Evolutionary conservation across 2,113 vertebrate genomes (phyloP).

Genomic region (Bubo scandiacus): DNA sequence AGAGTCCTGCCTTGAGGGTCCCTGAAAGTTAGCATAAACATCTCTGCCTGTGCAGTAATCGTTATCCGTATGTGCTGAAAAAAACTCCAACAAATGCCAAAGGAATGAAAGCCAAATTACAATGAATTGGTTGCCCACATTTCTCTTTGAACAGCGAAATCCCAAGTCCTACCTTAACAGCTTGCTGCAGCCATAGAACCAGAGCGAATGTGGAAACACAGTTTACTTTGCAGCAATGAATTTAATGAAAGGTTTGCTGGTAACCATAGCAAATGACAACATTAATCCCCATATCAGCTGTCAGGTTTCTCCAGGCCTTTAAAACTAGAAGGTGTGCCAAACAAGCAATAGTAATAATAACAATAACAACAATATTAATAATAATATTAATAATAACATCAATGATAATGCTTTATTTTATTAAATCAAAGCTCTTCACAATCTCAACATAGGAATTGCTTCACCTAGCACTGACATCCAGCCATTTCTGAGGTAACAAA

Average conservation of each 20-base stretch:
- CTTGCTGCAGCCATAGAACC: neutral
- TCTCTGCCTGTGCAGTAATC: neutral
- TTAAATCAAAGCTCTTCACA: neutral
- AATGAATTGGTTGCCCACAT: neutral
- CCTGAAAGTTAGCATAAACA: neutral
- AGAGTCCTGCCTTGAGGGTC: neutral
- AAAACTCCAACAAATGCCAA: neutral
- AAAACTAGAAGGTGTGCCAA: neutral
- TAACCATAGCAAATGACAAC: slow-evolving; percentile 39
- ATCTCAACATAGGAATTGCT: neutral
- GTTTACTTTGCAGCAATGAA: slow-evolving; percentile 30
- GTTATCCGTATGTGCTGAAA: neutral
- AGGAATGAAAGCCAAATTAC: neutral
- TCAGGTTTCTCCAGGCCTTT: slow-evolving; percentile 22
- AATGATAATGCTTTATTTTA: neutral
- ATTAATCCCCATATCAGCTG: slow-evolving; percentile 16
- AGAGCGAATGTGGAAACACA: neutral
- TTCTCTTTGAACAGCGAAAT: slow-evolving; percentile 5
- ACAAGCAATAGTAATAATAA: neutral
- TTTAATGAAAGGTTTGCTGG: slow-evolving; percentile 39
- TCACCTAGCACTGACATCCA: neutral
- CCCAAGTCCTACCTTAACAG: neutral
- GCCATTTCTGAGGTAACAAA: neutral
- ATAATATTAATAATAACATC: neutral
- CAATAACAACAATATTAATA: neutral